Conservation (phyloP, 2,797 vertebrate genomes). For the Ctenopoma multispine region DNA sequence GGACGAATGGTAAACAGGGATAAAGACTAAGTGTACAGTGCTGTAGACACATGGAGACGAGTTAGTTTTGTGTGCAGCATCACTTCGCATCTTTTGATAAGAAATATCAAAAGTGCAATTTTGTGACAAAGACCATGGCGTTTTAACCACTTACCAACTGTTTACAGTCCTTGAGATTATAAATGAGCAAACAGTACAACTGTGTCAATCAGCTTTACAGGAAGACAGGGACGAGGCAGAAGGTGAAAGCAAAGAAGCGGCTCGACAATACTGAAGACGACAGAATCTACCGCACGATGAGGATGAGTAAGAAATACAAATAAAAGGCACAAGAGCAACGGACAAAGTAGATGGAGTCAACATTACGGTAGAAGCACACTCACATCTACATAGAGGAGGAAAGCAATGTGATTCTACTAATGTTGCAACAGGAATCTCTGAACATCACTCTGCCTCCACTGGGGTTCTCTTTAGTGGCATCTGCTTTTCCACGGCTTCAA, state of each 20-base stretch:
- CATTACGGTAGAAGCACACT: constrained; percentile 78
- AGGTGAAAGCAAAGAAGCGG: constrained; percentile 38
- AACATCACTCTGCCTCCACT: constrained; percentile 72
- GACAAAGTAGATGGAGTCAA: constrained; percentile 63
- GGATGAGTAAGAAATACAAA: not conserved
- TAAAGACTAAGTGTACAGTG: constrained; percentile 13
- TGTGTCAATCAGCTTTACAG: constrained; percentile 36
- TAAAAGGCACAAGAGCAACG: constrained; percentile 46
- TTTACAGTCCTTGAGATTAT: constrained; percentile 34
- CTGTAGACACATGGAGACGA: constrained; percentile 35
- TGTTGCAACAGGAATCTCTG: constrained; percentile 79
- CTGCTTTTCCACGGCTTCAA: constrained; percentile 19
- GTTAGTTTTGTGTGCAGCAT: constrained; percentile 33
- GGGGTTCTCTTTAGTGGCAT: constrained; percentile 58
- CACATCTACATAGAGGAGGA: constrained; percentile 41
- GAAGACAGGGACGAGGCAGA: constrained; percentile 39
- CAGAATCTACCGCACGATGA: constrained; percentile 38
- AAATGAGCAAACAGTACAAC: constrained; percentile 30
- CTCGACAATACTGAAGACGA: constrained; percentile 40
- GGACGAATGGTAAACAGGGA: constrained; percentile 43
- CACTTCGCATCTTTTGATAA: constrained; percentile 65
- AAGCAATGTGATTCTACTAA: constrained; percentile 78
- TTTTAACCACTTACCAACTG: constrained; percentile 69
- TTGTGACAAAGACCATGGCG: constrained; percentile 13
- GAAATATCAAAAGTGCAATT: constrained; percentile 64